phyloP scores from a whole-genome alignment of 2,888 invertebrate genomes.

The Atethmia centrago region DNA sequence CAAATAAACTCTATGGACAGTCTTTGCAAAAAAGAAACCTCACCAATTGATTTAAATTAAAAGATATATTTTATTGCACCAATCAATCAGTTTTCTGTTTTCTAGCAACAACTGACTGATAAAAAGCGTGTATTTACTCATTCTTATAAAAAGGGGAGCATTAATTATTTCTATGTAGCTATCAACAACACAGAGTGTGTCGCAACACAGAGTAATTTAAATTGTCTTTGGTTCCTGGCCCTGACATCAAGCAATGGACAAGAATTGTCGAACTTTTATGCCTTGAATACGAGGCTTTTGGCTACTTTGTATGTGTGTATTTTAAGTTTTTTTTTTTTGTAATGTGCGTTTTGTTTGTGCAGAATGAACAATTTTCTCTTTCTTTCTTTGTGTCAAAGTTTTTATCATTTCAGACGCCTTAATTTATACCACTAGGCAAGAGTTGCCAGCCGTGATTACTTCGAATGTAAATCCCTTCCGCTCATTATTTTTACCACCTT shows the following conservation, averaged over 20 bases:
- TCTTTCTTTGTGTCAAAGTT: not conserved
- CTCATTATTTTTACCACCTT: slow-evolving; percentile 37
- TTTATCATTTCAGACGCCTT: not conserved
- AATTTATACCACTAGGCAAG: not conserved
- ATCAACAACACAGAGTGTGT: no score
- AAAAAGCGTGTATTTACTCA: not conserved
- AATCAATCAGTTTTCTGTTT: not conserved
- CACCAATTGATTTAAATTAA: not conserved
- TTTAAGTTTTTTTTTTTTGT: no score
- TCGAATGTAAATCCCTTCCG: not conserved
- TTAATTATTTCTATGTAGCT: no score
- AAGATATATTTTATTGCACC: no score
- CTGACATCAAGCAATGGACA: no score
- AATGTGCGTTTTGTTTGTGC: no score
- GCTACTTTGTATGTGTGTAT: no score
- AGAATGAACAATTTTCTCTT: no score
- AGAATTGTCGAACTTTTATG: no score
- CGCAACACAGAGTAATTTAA: no score
- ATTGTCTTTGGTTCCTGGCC: no score
- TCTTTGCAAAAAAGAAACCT: not conserved
- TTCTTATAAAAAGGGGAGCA: not conserved
- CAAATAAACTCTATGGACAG: not conserved
- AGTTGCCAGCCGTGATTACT: not conserved
- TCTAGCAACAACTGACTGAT: not conserved
- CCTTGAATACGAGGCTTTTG: no score